A percentile compares a stretch with the other conserved stretches of the same genome.
phyloP scores from a whole-genome alignment of 2,888 invertebrate genomes.

The Oligia latruncula region DNA sequence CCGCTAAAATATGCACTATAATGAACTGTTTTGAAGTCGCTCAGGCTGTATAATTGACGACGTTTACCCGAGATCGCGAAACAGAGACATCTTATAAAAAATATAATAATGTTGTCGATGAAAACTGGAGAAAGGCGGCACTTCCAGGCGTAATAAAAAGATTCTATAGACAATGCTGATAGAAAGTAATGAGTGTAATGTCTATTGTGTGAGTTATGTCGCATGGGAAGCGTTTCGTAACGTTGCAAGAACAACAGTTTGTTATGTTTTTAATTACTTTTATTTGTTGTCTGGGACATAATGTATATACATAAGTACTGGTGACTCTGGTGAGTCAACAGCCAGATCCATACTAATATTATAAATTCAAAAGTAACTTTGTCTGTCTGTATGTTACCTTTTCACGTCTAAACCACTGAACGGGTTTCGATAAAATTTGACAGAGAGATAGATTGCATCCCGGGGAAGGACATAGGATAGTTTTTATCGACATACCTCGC shows the following conservation, averaged over 20 bases:
- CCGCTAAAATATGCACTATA: too few relatives aligned
- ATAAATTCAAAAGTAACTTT: too few relatives aligned
- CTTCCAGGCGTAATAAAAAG: slow-evolving; percentile 55
- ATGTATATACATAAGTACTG: neutral
- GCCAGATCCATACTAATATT: too few relatives aligned
- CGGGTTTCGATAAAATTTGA: too few relatives aligned
- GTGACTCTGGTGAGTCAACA: neutral
- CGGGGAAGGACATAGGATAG: too few relatives aligned
- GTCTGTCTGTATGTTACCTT: too few relatives aligned
- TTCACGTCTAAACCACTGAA: too few relatives aligned
- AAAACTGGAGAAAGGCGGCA: slow-evolving; percentile 54
- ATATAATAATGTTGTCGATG: slow-evolving; percentile 41
- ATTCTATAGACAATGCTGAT: slow-evolving; percentile 59
- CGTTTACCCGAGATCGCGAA: slow-evolving; percentile 8
- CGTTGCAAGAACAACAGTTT: slow-evolving; percentile 57
- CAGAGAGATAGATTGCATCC: too few relatives aligned
- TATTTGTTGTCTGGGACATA: slow-evolving; percentile 39
- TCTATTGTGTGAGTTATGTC: slow-evolving; percentile 70
- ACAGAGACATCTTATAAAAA: neutral
- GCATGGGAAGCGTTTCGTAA: slow-evolving; percentile 72
- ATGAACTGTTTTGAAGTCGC: neutral
- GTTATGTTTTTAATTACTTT: slow-evolving; percentile 58
- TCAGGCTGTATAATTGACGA: slow-evolving; percentile 7
- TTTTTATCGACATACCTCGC: too few relatives aligned
- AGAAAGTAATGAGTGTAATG: slow-evolving; percentile 63